Evolutionary conservation across 2,888 invertebrate species (phyloP).

Genomic region (Eurytoma californica): DNA sequence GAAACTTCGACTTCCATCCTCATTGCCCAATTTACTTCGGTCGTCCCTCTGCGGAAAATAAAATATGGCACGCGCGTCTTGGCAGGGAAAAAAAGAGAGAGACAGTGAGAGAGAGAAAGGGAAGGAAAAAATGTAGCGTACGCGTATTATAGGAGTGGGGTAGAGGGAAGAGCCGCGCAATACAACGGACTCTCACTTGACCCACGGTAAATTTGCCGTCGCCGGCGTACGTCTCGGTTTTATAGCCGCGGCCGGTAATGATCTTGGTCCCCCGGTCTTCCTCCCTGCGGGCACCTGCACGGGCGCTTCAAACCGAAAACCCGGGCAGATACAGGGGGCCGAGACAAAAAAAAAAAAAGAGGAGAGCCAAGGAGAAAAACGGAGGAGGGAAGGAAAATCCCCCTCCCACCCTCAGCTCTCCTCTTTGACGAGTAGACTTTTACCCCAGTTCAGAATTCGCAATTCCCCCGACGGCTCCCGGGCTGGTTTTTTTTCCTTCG

Average conservation of each 20-base stretch:
- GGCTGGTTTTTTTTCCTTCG: slow-evolving; percentile 28
- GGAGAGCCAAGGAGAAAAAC: slow-evolving; percentile 42
- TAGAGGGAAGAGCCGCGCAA: too few relatives aligned
- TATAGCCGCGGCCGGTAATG: slow-evolving; percentile 37
- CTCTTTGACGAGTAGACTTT: slow-evolving; percentile 61
- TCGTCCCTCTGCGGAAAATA: too few relatives aligned
- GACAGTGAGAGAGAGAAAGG: neutral
- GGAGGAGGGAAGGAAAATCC: neutral
- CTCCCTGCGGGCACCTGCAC: slow-evolving; percentile 24
- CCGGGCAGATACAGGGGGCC: too few relatives aligned
- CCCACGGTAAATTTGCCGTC: neutral
- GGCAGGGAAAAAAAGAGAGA: neutral
- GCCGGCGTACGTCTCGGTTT: slow-evolving; percentile 11
- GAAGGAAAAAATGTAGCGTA: neutral
- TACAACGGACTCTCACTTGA: neutral
- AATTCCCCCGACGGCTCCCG: slow-evolving; percentile 47
- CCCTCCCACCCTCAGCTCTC: slow-evolving; percentile 28
- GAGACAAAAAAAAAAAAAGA: neutral
- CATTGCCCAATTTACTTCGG: too few relatives aligned
- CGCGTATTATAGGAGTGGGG: too few relatives aligned
- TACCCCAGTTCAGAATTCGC: slow-evolving; percentile 66
- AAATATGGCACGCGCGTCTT: too few relatives aligned
- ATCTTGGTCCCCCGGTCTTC: slow-evolving; percentile 2
- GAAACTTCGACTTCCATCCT: neutral
- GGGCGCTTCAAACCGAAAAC: slow-evolving; percentile 2